Conservation (phyloP, 2,888 invertebrate genomes). For the Deroplatys truncata region DNA sequence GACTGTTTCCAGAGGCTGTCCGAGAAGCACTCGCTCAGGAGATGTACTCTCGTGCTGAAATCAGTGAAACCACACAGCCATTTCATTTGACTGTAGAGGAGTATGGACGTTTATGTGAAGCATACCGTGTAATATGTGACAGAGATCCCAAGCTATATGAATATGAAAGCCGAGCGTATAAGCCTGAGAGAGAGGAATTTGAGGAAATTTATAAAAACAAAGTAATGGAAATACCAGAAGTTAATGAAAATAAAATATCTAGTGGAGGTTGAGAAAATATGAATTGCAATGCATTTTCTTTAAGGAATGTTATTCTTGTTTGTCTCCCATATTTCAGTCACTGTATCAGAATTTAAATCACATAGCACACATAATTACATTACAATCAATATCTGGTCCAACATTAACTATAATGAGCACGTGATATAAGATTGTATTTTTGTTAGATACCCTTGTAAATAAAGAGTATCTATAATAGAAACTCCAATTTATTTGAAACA, state of each 20-base stretch:
- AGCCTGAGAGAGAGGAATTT: slow-evolving; percentile 18
- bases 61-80: slow-evolving; percentile 65
- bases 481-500: background rate
- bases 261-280: background rate
- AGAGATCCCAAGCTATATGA: slow-evolving; percentile 40
- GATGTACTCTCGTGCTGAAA: slow-evolving; percentile 66
- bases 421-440: background rate
- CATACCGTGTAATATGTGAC: slow-evolving; percentile 66
- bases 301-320: background rate
- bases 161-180: slow-evolving; percentile 64
- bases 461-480: background rate
- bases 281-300: no score
- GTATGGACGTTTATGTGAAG: slow-evolving; percentile 69
- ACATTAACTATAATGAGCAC: background rate
- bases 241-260: background rate
- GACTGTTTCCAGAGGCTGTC: slow-evolving; percentile 69
- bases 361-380: no score
- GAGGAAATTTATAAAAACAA: background rate
- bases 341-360: no score
- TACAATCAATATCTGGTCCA: background rate
- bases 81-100: slow-evolving; percentile 74
- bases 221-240: background rate
- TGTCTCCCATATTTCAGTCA: no score
- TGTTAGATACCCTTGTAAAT: background rate
- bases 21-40: slow-evolving; percentile 60